Conservation (phyloP, 2,113 vertebrate species). For the Halichoerus grypus region DNA sequence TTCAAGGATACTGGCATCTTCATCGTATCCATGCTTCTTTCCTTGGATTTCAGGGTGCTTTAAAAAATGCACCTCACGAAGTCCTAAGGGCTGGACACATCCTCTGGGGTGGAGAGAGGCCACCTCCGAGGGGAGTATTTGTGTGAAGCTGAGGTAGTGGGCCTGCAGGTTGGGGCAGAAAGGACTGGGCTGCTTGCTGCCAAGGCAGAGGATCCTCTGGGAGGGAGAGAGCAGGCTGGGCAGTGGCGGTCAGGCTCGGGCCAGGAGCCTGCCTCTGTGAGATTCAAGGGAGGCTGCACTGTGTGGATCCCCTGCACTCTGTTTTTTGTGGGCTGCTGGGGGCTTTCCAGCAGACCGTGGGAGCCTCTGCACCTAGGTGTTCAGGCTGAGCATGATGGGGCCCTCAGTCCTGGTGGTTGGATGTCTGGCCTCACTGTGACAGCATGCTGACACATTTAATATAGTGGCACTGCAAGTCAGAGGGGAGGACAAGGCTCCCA, state of each 20-base stretch:
- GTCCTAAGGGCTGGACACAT: too few species aligned
- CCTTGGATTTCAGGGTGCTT: rapidly evolving
- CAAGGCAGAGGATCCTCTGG: background rate
- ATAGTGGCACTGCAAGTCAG: background rate
- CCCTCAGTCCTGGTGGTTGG: background rate
- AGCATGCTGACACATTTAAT: background rate
- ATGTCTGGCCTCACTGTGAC: background rate
- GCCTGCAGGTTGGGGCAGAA: background rate
- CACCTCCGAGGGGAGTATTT: background rate
- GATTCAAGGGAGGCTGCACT: background rate
- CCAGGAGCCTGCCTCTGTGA: background rate
- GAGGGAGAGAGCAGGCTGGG: background rate
- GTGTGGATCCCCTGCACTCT: background rate
- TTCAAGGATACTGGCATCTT: background rate
- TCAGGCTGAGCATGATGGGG: background rate
- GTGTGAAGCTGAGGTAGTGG: background rate
- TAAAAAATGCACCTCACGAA: background rate
- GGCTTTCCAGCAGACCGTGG: background rate
- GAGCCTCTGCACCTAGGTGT: background rate
- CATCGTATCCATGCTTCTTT: background rate
- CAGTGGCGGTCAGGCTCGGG: rapidly evolving
- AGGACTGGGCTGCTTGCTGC: background rate
- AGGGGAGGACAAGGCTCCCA: background rate
- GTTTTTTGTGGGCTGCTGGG: background rate
- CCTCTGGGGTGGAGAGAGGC: background rate